Evolutionary conservation across 2,888 invertebrate species (phyloP), one percentile per base, ranked within the genome.

Genomic region (Steinernema carpocapsae): DNA sequence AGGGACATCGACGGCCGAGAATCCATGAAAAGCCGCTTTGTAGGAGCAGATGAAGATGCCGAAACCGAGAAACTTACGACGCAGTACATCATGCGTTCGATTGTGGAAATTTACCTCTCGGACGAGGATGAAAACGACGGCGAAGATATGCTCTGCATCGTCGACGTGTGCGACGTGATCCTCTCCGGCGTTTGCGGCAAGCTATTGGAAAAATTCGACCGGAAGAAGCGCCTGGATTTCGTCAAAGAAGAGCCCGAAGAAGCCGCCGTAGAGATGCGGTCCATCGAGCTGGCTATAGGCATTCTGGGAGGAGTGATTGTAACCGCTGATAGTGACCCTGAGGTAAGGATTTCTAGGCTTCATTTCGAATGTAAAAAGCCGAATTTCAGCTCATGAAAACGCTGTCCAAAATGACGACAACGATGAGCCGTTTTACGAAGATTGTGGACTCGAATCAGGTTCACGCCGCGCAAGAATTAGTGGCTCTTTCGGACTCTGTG

Each of bases 281-380:
- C 74, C 19, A 22, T 59, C 3, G 52, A 24, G 14, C 37, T 74
- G 51, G 74, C 74, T 0, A 71, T 74, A 7, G 74, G 74, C 24
- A 37, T 74, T 10, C 19, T 74, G n/a, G 46, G 51, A 26, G 70
- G 42, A 45, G 59, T 74, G 17, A 29, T 71, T 4, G 17, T 71
- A 3, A 42, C 56, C 14, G 74, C 71, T n/a, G 51, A 29, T 24
- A 29, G 29, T 26, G 71, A 74, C 17, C 71, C 56, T 26, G 72
- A 26, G 29, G 37, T 74, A 14, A 46, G 52, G 45, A n/a, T n/a
- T 7, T 46, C 70, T 19, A 26, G 26, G 22, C 24, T 37, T n/a
- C n/a, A n/a, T n/a, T n/a, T n/a, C n/a, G n/a, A n/a, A n/a, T 19
- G 3, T 24, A 22, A 52, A 22, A 19, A 1, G 19, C 32, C 26